These are phyloP conservation scores for Eolophus roseicapilla DNA, from an alignment of 2,113 vertebrate genomes.

Conservation along the genomic window DNA sequence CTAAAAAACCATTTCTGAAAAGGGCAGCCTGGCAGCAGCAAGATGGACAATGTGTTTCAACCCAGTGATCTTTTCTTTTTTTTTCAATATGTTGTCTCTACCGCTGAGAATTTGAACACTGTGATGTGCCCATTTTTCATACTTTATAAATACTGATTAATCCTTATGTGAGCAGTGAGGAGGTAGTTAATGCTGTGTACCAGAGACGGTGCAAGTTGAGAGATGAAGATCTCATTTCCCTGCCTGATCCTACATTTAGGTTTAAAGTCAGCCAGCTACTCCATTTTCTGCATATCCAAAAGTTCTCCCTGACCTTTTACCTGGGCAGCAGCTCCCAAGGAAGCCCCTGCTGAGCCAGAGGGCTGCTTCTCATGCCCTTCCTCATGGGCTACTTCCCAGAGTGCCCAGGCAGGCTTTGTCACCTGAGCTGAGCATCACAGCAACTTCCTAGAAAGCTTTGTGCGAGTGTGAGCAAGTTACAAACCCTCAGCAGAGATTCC, in stretches of 20 bases:
- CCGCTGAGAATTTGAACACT: background rate
- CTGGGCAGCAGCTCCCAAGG: background rate
- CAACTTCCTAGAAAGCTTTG: constrained; percentile 43
- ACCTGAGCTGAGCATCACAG: constrained; percentile 56
- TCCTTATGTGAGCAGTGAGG: background rate
- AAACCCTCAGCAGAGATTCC: constrained; percentile 77
- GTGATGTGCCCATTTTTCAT: background rate
- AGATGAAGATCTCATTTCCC: background rate
- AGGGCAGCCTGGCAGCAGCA: background rate
- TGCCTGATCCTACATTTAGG: background rate
- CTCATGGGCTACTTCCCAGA: constrained; percentile 26
- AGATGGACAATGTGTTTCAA: background rate
- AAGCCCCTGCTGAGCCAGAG: background rate
- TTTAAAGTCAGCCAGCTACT: background rate
- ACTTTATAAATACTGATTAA: background rate
- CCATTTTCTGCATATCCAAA: background rate
- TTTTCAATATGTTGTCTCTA: background rate
- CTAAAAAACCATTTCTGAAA: background rate
- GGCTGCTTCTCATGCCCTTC: background rate
- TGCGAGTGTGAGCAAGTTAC: constrained; percentile 67
- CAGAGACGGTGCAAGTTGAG: background rate
- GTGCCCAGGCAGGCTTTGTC: constrained; percentile 40
- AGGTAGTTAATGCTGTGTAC: background rate
- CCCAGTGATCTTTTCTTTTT: background rate
- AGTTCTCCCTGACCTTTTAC: background rate